Evolutionary conservation across 1,140 invertebrate species (phyloP), one percentile per base, ranked within the genome.

Genomic region (Drosophila sp.): DNA sequence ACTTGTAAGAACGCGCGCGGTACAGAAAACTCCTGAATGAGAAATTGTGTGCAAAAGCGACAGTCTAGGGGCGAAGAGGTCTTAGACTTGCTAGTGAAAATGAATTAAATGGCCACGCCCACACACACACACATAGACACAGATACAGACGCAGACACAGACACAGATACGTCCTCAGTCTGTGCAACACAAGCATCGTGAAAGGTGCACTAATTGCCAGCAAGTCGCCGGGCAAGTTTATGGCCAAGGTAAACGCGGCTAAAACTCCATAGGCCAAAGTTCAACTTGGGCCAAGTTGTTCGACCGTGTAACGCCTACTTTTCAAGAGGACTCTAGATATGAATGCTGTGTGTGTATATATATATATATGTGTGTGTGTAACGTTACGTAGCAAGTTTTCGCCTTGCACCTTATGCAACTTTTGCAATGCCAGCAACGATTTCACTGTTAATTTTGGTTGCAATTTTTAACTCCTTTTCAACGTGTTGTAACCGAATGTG

Each of bases 11-110:
- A n/a, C 50, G 34, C 43, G 50, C 25, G 57, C 29, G 13, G 51
- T 21, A 16, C 13, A 56, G 18, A 63, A 80, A 87, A 82, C 76
- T 86, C 89, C 78, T 81, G 79, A 87, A 87, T 87, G 83, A 83
- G 83, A 87, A 87, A 87, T 87, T 87, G 83, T 87, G 83, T 87
- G 83, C 79, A 79, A 89, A 89, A 77, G 83, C 79, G 83, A 79
- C 79, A 79, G 76, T 71, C 74, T 64, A 54, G 53, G 43, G 45
- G 38, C 16, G 45, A 34, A 27, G 57, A 21, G 48, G 13, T 43
- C 48, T 27, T 14, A 9, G 13, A 4, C 34, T 38, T 4, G 72
- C 76, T 62, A 48, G 70, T 89, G 76, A 53, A 87, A 87, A 87
- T 87, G 83, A 87, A 89, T 89, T 87, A 87, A 87, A 79, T 61